Base-by-base conservation (phyloP, 1,140 invertebrate genomes). In the Camponotus pennsylvanicus region DNA sequence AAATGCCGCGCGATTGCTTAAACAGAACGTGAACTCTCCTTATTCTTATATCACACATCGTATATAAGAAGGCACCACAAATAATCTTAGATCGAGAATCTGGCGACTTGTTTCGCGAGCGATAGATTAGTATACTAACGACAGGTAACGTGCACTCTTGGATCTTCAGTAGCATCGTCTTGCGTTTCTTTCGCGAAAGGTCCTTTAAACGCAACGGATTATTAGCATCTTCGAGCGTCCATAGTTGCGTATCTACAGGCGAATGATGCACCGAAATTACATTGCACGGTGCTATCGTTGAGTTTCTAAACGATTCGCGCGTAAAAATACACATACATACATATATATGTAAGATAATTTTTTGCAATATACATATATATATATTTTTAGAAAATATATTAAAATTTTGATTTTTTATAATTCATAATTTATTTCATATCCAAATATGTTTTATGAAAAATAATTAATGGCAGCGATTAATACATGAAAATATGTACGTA, bases 31-130 rank as follows among this genome's bases (percentile, higher is more conserved):
- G 66, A 90, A 73, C 13, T 78, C 84, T 75, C 75, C 85, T 92
- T 90, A 92, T 45, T 86, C 91, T 92, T 91, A 91, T 92, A 92
- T 92, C 92, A 92, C 92, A 92, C 88, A 57, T 90, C 69, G 85
- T 91, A 92, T 91, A 90, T 92, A 92, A 91, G 91, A 92, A 91
- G 90, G 87, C 91, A 92, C 90, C 90, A 92, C 88, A 66, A 80
- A 76, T 85, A 86, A 89, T 82, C 67, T 82, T 89, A 85, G 67
- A 66, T 87, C 45, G 64, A 89, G 37, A 70, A 78, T 83, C 63
- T 49, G 57, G 66, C 71, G 71, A 57, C 63, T 83, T 52, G 13
- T 45, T 55, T 57, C 64, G 18, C 40, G 32, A 64, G 9, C 59
- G 73, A 59, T 37, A 32, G 70, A 78, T 82, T 67, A 59, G 73